Evolutionary conservation across 1,140 invertebrate species (phyloP), one percentile per base, ranked within the genome.

Genomic region (Carposina sasakii): DNA sequence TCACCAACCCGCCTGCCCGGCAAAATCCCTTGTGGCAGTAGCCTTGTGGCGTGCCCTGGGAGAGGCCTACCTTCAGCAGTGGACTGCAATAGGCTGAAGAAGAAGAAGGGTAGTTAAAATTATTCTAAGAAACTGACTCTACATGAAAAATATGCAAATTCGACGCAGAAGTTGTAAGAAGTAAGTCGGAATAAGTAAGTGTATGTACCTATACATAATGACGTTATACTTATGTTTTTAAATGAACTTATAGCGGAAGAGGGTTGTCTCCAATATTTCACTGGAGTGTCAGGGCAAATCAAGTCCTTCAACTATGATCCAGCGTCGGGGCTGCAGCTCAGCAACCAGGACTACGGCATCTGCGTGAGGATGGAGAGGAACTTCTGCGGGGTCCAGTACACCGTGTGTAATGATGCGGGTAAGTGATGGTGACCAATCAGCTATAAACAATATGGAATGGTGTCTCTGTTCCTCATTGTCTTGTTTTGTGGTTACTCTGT

Each of bases 301-400:
- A 88, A 89, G 9, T 94, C 93, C 2, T 96, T 93, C 73, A 96
- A 96, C 78, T 96, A 92, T 63, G 92, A 95, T 51, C 87, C 91
- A 0, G 79, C 81, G 0, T 86, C 76, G 1, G 94, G 94, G 0
- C 79, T 93, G n/a, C 94, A 96, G 66, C 84, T 96, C 0, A 94
- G 93, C 17, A 96, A 96, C 77, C 94, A 96, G 68, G 93, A 96
- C 67, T 96, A 96, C 72, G 93, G 93, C 46, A 91, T 94, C 40
- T 96, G 95, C 68, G 89, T 96, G 15, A 79, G 95, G 21, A 91
- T 91, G 52, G 95, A 96, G 67, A 88, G 92, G 50, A 96, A 96
- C 67, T 96, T 96, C 70, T 96, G 94, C 60, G 92, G 93, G 1
- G 93, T 96, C 34, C 93, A 94, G 52, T 96, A 95, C 60, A 90